Evolutionary conservation across 64 coral and sea anemone genomes (phyloP).

Genomic region (Catalaphyllia jardinei): DNA sequence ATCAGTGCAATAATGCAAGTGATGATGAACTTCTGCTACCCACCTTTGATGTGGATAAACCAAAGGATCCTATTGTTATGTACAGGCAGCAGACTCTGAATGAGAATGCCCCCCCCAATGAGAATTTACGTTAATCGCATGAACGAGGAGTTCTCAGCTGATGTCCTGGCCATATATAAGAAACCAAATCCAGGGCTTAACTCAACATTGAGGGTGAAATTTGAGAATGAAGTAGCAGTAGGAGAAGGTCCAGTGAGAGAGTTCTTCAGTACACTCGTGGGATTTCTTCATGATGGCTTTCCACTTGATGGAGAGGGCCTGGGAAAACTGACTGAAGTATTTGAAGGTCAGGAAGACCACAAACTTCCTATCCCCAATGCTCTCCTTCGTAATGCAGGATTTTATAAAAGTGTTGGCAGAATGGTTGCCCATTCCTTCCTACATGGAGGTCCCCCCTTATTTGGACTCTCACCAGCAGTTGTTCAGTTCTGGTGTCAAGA

Average conservation of each 20-base stretch:
- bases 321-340: background rate
- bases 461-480: slow-evolving; percentile 26
- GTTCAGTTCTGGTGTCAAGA: slow-evolving; percentile 18
- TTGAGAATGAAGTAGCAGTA: background rate
- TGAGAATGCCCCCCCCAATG: no score
- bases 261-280: background rate
- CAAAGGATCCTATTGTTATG: background rate
- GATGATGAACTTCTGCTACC: background rate
- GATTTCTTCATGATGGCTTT: background rate
- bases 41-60: background rate
- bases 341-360: slow-evolving; percentile 39
- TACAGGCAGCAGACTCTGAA: no score
- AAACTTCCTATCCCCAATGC: slow-evolving; percentile 33
- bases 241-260: no score
- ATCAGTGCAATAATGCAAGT: slow-evolving; percentile 9
- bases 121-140: no score
- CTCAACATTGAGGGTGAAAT: no score
- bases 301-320: background rate
- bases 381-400: background rate
- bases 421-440: slow-evolving; percentile 49
- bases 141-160: no score
- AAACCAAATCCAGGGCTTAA: no score
- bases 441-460: slow-evolving; percentile 1
- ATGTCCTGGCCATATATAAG: no score
- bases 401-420: slow-evolving; percentile 33